Evolutionary conservation across 2,113 vertebrate genomes (phyloP).

Genomic region (Neolamprologus hecqui): DNA sequence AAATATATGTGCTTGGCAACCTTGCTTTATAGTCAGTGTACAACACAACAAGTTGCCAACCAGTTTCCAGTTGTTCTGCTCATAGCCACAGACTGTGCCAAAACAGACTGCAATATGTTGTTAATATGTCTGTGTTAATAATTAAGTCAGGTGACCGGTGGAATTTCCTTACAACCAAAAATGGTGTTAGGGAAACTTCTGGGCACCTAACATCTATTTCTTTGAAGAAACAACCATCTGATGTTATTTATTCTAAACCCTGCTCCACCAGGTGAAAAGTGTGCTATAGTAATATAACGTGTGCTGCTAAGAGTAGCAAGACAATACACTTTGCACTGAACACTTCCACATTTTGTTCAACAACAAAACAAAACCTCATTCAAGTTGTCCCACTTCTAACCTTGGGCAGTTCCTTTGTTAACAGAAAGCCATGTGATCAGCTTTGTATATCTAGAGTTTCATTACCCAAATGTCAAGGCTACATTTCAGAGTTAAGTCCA

Average conservation of each 20-base stretch:
- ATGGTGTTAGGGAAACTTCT: neutral
- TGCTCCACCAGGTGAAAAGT: neutral
- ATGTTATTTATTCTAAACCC: neutral
- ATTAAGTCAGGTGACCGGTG: neutral
- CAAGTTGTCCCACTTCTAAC: neutral
- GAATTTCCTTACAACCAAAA: neutral
- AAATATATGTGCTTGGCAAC: neutral
- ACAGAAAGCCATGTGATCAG: neutral
- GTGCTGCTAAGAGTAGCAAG: neutral
- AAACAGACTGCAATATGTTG: neutral
- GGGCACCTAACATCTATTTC: neutral
- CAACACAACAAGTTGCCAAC: neutral
- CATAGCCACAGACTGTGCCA: neutral
- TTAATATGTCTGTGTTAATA: neutral
- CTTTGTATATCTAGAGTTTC: neutral
- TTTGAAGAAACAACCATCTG: neutral
- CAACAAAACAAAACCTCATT: neutral
- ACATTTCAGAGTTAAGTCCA: neutral
- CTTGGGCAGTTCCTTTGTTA: neutral
- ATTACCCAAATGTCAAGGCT: neutral
- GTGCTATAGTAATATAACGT: neutral
- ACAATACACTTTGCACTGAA: neutral
- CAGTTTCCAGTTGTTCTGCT: neutral
- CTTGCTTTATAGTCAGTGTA: neutral
- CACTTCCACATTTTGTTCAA: neutral